Base-by-base conservation (phyloP, 2,888 invertebrate genomes). In the Chymomyza amoena region DNA sequence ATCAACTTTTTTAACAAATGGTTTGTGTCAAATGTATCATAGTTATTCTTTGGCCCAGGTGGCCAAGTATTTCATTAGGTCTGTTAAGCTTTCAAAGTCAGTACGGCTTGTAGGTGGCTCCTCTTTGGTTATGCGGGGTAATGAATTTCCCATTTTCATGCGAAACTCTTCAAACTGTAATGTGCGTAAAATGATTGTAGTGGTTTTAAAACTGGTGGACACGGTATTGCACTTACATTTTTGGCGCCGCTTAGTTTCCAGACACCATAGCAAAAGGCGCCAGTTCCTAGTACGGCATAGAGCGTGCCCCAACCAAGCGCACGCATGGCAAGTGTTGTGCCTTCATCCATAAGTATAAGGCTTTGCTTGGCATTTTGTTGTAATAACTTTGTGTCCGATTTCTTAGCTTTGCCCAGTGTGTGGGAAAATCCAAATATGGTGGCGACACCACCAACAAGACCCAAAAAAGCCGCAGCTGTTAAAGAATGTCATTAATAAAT, bases 211-310 rank as follows among this genome's bases (percentile, higher is more conserved):
- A 20, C 3, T 2, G 10, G n/a, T n/a, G 54, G 20, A 9, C 6
- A n/a, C 7, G 32, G 18, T 50, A 50, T 45, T 45, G 45, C 25
- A 72, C 93, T 93, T 93, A 97, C 97, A 93, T 96, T 94, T 86
- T 94, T 94, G 28, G 97, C 97, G 67, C 97, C 98, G 54, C 97
- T 95, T 15, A 97, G 88, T 92, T 97, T 98, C 96, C 97, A 98
- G 70, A 97, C 93, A 13, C 95, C 94, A 91, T 95, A 97, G 89
- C 96, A 96, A 65, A 98, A 91, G 63, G 95, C 91, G 9, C 96
- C 94, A 67, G 97, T 96, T 0, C 98, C 98, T 50, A 95, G 93
- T n/a, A 97, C 92, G 0, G 98, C 97, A 92, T 96, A 97, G 0
- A 97, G 77, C 0, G 97, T 96, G 3, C 97, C 98, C 96, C 96